Conservation (phyloP, 2,888 invertebrate species). For the Deilephila elpenor region DNA sequence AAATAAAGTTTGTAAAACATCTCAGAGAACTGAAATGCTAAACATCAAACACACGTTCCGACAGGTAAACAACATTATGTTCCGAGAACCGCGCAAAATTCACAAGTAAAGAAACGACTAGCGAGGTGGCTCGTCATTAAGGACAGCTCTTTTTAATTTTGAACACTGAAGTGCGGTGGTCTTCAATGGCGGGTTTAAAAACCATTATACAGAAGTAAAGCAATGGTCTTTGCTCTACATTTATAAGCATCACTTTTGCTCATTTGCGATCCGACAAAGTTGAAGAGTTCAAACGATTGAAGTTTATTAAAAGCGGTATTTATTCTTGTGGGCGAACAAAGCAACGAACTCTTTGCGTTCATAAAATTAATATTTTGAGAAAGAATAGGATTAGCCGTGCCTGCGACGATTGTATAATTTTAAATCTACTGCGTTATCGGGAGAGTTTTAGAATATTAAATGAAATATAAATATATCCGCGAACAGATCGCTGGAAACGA, state of each 20-base stretch:
- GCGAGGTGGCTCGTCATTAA: constrained; percentile 19
- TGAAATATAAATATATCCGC: constrained; percentile 39
- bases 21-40: neutral
- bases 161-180: constrained; percentile 48
- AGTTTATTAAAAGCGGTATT: constrained; percentile 36
- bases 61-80: constrained; percentile 13
- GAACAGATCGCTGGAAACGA: constrained; percentile 50
- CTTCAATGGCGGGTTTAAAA: constrained; percentile 62
- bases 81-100: constrained; percentile 12
- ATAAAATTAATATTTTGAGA: constrained; percentile 41
- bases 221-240: constrained; percentile 64
- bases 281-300: constrained; percentile 52
- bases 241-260: constrained; percentile 64
- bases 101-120: constrained; percentile 7
- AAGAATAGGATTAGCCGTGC: neutral
- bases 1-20: neutral
- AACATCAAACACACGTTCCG: constrained; percentile 7
- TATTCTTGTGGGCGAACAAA: constrained; percentile 21
- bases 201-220: constrained; percentile 62
- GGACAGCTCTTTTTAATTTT: constrained; percentile 18
- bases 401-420: neutral
- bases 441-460: constrained; percentile 50
- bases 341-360: constrained; percentile 22
- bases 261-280: constrained; percentile 55
- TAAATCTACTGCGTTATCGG: neutral